These are phyloP conservation scores for Sylvietta virens DNA, from an alignment of 2,113 vertebrate species.

Conservation along the genomic window DNA sequence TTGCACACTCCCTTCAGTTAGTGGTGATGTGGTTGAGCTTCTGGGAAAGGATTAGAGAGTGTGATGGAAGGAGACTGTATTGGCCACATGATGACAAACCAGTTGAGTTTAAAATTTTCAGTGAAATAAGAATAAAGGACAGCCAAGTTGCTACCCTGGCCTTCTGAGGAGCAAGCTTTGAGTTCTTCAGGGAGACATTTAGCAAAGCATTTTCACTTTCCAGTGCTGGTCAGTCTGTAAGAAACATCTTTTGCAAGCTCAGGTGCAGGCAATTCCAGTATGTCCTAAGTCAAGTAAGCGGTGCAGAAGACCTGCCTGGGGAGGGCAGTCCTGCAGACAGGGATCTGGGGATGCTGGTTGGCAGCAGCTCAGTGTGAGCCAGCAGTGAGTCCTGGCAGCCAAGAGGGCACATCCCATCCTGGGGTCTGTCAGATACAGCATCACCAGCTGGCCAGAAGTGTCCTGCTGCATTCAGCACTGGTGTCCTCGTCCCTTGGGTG, in stretches of 20 bases:
- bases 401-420: background rate
- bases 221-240: background rate
- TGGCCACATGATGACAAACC: background rate
- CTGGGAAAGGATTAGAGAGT: background rate
- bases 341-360: background rate
- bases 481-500: too few relatives aligned
- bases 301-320: background rate
- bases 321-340: background rate
- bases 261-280: background rate
- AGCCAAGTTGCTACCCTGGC: background rate
- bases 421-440: background rate
- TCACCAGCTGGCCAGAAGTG: background rate
- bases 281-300: rapidly evolving
- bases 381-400: background rate
- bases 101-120: background rate
- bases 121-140: background rate
- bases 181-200: background rate
- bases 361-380: background rate
- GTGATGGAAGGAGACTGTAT: too few relatives aligned
- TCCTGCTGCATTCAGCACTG: background rate
- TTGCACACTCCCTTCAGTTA: background rate
- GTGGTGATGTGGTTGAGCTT: background rate
- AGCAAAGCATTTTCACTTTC: background rate
- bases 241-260: background rate
- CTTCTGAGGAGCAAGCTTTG: background rate